Conservation (phyloP, 2,113 vertebrate genomes). For the Rostratula benghalensis region DNA sequence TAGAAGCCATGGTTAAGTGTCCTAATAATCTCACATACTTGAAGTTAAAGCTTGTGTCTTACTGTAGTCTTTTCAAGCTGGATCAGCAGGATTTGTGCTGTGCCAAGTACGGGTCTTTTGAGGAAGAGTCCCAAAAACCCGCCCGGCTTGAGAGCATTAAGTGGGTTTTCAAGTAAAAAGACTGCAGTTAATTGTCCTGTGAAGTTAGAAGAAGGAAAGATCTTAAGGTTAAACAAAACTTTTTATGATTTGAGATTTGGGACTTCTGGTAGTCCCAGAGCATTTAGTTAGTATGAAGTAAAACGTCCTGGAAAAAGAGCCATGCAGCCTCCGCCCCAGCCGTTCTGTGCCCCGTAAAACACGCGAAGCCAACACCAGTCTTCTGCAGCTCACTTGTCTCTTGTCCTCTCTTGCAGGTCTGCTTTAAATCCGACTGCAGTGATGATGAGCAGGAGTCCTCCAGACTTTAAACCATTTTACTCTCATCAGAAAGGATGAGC, state of each 20-base stretch:
- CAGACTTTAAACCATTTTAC: constrained; percentile 79
- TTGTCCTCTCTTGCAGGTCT: constrained; percentile 79
- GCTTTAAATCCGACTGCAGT: constrained; percentile 81
- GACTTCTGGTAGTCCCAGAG: not conserved
- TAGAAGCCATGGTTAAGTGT: not conserved
- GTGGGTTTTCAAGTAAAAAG: not conserved
- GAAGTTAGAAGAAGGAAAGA: constrained; percentile 4
- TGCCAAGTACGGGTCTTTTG: not conserved
- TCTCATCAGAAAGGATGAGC: constrained; percentile 77
- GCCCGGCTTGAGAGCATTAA: not conserved
- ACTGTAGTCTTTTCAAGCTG: not conserved
- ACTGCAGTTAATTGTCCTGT: not conserved
- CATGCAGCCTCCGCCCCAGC: not conserved
- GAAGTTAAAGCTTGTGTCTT: not conserved
- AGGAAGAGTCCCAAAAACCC: not conserved
- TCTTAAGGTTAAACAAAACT: not conserved
- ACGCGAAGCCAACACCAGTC: not conserved
- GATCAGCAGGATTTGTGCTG: not conserved
- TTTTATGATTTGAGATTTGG: not conserved
- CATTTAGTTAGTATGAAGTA: not conserved
- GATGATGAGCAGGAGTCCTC: constrained; percentile 81
- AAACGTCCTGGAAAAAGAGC: not conserved
- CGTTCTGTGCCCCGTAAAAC: not conserved
- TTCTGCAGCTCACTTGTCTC: not conserved
- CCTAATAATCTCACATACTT: not conserved